Conservation (phyloP, 2,797 vertebrate species). For the Cyprinella venusta region DNA sequence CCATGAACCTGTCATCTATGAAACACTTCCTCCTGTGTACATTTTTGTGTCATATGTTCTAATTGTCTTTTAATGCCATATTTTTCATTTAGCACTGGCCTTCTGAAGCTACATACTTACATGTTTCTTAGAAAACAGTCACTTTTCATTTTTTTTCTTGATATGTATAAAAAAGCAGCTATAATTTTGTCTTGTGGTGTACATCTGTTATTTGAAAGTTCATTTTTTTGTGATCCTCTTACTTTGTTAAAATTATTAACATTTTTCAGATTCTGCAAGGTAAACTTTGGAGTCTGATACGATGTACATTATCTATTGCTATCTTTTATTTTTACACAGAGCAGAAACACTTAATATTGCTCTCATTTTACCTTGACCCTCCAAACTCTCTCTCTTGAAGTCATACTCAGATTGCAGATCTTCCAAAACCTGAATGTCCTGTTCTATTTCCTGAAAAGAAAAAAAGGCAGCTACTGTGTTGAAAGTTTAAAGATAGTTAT, state of each 20-base stretch:
- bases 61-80: background rate
- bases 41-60: background rate
- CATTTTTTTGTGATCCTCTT: background rate
- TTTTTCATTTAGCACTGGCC: background rate
- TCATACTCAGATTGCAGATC: slow-evolving; percentile 86
- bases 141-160: no score
- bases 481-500: background rate
- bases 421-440: slow-evolving; percentile 82
- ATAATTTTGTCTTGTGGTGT: no score
- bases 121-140: no score
- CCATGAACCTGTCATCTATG: background rate
- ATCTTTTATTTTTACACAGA: background rate
- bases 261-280: background rate
- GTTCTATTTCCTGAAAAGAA: slow-evolving; percentile 76
- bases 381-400: slow-evolving; percentile 82
- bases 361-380: slow-evolving; percentile 76
- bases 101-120: background rate
- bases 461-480: background rate
- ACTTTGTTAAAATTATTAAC: background rate
- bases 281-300: background rate
- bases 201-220: no score
- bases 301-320: background rate
- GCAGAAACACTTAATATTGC: background rate
- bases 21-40: background rate
- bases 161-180: no score